Conservation (phyloP, 2,797 vertebrate genomes). For the Pogoniulus pusillus region DNA sequence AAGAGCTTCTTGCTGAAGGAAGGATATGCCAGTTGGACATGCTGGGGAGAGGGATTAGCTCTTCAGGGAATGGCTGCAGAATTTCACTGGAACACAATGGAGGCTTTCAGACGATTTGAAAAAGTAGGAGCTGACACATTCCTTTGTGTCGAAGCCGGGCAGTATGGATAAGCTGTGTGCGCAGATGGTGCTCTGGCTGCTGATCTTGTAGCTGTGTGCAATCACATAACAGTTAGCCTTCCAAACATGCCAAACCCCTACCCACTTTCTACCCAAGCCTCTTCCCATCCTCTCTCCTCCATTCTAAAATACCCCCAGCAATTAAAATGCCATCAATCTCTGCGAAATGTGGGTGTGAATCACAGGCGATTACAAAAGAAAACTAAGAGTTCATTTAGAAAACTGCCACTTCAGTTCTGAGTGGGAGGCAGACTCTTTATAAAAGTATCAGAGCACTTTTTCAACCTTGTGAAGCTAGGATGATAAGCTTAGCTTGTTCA, state of each 20-base stretch:
- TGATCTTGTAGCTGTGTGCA: neutral
- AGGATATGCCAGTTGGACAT: neutral
- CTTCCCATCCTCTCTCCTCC: neutral
- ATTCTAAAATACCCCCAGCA: slow-evolving; percentile 29
- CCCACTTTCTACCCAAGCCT: neutral
- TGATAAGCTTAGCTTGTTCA: neutral
- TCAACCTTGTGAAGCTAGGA: neutral
- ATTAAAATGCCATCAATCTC: slow-evolving; percentile 26
- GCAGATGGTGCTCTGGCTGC: slow-evolving; percentile 52
- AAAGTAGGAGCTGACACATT: neutral
- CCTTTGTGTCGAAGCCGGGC: neutral
- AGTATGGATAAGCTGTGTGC: neutral
- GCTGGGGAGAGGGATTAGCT: neutral
- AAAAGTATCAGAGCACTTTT: neutral
- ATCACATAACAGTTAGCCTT: neutral
- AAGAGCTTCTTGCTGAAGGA: neutral
- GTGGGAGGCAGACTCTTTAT: slow-evolving; percentile 16
- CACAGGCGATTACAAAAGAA: slow-evolving; percentile 2
- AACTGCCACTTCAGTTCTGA: neutral
- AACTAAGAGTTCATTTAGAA: neutral
- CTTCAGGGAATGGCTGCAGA: neutral
- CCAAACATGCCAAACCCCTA: neutral
- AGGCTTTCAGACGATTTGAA: slow-evolving; percentile 2
- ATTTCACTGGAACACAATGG: neutral
- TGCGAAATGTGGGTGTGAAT: slow-evolving; percentile 14